Evolutionary conservation across 2,797 vertebrate species (phyloP).

Genomic region (Silurus aristotelis): DNA sequence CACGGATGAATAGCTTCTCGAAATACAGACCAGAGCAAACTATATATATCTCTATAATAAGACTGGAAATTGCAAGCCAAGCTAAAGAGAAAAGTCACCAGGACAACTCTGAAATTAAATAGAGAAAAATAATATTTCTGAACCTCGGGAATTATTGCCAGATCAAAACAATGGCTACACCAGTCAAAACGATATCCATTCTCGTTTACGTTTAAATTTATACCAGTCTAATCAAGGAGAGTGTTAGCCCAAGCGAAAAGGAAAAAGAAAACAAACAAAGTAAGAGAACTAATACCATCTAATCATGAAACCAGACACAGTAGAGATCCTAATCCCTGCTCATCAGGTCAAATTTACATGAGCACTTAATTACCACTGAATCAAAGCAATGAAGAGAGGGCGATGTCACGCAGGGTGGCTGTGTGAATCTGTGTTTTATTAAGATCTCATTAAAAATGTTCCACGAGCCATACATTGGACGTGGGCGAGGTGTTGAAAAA

Average conservation of each 20-base stretch:
- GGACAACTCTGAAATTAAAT: not conserved
- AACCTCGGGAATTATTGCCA: not conserved
- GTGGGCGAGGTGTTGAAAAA: slow-evolving; percentile 35
- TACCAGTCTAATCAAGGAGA: slow-evolving; percentile 19
- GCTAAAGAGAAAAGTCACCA: slow-evolving; percentile 15
- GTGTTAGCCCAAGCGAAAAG: not conserved
- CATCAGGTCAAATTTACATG: slow-evolving; percentile 14
- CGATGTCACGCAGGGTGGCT: not conserved
- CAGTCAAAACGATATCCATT: slow-evolving; percentile 22
- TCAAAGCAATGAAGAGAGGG: not conserved
- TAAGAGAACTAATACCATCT: not conserved
- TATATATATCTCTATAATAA: slow-evolving; percentile 39
- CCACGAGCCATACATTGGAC: slow-evolving; percentile 26
- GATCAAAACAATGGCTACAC: not conserved
- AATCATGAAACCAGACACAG: not conserved
- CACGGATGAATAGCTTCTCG: slow-evolving; percentile 50
- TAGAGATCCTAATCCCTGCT: not conserved
- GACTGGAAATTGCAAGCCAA: slow-evolving; percentile 36
- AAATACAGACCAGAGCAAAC: slow-evolving; percentile 38
- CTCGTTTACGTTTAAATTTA: slow-evolving; percentile 2
- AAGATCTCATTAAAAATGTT: slow-evolving; percentile 39
- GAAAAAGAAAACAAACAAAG: not conserved
- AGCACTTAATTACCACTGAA: slow-evolving; percentile 36
- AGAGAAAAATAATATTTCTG: not conserved
- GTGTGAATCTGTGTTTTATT: slow-evolving; percentile 36